Base-by-base conservation (phyloP, 2,797 vertebrate species). In the Notolepis coatsorum region DNA sequence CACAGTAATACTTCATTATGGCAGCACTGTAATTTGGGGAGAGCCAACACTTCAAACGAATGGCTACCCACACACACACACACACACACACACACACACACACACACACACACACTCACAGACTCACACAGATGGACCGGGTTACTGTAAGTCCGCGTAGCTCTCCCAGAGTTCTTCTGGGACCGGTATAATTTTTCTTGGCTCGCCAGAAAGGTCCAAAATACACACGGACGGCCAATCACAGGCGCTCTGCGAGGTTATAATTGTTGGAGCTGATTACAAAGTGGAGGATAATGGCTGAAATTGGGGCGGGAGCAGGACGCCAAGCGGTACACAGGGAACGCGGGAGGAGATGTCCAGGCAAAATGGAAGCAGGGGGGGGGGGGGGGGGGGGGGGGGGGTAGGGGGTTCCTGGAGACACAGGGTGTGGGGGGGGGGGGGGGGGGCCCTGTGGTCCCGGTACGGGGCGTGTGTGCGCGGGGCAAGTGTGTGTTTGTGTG, bases 191-290 rank as follows among this genome's bases (percentile, higher is more conserved):
- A 61, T 70, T 83, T 83, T 83, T 84, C 81, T 74, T 79, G 81
- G 72, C 74, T 85, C 80, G 68, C 82, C 75, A 73, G 79, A 84
- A 71, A 47, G 31, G 76, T 90, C 88, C 78, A 91, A 92, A 93
- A 93, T 89, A 92, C 87, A 93, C 91, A 93, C 88, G 37, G 68
- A 83, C 77, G 74, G 88, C 68, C 85, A 90, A 92, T 93, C 88
- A 89, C 84, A 75, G 87, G 76, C 74, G 48, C 68, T 62, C 80
- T 79, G 80, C 28, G 55, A 91, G 91, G 91, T 91, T 95, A 93
- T 96, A 95, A 96, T 93, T 93, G 94, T 94, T 94, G 94, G 87
- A 89, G 89, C 90, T 93, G 93, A 96, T 95, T 94, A 95, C 92
- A 95, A 95, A 89, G 88, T 76, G 75, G 76, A 83, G 74, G 61